phyloP scores from a whole-genome alignment of 2,888 invertebrate species.

The Frankliniella fusca region DNA sequence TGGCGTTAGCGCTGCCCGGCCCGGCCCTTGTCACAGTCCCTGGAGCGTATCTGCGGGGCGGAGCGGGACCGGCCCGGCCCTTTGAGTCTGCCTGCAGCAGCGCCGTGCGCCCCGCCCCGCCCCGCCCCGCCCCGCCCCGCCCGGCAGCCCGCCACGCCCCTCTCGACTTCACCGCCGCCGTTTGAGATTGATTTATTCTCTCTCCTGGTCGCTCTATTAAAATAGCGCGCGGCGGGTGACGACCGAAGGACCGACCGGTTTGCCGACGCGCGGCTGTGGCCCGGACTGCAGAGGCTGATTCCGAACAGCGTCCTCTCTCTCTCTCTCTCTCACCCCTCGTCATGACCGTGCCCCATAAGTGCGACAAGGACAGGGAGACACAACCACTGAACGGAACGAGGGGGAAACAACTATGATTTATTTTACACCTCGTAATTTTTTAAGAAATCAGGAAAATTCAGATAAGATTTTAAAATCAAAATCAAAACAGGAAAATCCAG shows the following conservation, averaged over 20 bases:
- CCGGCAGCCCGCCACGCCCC: not conserved
- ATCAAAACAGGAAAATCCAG: no score
- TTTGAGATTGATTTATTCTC: not conserved
- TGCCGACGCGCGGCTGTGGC: no score
- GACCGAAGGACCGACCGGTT: not conserved
- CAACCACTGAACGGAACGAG: no score
- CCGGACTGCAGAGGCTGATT: no score
- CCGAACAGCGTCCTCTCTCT: no score
- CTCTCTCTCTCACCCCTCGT: no score
- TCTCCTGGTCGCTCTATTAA: not conserved
- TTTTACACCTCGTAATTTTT: no score
- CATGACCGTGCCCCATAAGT: no score
- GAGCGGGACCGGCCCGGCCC: not conserved
- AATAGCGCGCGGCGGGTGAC: not conserved
- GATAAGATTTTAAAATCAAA: no score
- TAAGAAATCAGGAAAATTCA: no score
- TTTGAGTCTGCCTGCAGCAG: constrained; percentile 19
- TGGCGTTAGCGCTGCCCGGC: not conserved
- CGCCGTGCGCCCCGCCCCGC: not conserved
- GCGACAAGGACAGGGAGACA: no score
- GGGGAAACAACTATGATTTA: no score
- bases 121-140: not conserved
- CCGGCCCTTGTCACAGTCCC: not conserved
- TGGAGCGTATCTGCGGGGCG: not conserved
- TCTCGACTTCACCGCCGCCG: not conserved